Percentiles rank a stretch among this genome's conserved stretches.
Evolutionary conservation across 2,797 vertebrate species (phyloP).

Genomic region (Lophius americanus): DNA sequence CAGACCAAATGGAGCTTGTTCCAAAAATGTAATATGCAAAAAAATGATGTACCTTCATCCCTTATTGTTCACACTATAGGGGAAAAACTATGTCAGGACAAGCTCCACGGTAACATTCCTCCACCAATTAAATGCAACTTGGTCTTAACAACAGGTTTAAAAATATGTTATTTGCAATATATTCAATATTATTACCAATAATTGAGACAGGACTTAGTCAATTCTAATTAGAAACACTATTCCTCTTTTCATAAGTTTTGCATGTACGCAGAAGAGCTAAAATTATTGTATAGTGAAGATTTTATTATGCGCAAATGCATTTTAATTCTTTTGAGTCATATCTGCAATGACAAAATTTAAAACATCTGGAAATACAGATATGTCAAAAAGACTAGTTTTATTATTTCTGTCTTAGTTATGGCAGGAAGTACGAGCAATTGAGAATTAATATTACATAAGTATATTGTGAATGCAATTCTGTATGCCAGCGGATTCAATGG

Average conservation of each 20-base stretch:
- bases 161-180: conserved; percentile 3
- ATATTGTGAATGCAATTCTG: conserved; percentile 27
- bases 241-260: conserved; percentile 7
- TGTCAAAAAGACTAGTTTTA: conserved; percentile 4
- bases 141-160: conserved; percentile 35
- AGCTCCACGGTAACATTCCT: conserved; percentile 66
- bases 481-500: conserved; percentile 20
- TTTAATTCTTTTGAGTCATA: conserved; percentile 15
- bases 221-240: conserved; percentile 13
- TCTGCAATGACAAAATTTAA: conserved; percentile 4
- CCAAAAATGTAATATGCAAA: conserved; percentile 70
- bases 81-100: conserved; percentile 61
- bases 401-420: conserved; percentile 5
- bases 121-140: conserved; percentile 58
- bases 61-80: conserved; percentile 55
- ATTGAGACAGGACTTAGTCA: conserved; percentile 25
- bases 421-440: conserved; percentile 5
- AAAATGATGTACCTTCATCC: conserved; percentile 68
- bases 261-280: background rate
- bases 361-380: conserved; percentile 27
- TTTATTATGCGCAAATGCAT: background rate
- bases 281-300: conserved; percentile 7
- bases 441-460: conserved; percentile 15
- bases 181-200: conserved; percentile 28
- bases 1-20: conserved; percentile 71